Percentiles rank a stretch among this genome's conserved stretches.
These are phyloP conservation scores for Geococcyx californianus DNA, from an alignment of 2,113 vertebrate genomes.

Conservation along the genomic window DNA sequence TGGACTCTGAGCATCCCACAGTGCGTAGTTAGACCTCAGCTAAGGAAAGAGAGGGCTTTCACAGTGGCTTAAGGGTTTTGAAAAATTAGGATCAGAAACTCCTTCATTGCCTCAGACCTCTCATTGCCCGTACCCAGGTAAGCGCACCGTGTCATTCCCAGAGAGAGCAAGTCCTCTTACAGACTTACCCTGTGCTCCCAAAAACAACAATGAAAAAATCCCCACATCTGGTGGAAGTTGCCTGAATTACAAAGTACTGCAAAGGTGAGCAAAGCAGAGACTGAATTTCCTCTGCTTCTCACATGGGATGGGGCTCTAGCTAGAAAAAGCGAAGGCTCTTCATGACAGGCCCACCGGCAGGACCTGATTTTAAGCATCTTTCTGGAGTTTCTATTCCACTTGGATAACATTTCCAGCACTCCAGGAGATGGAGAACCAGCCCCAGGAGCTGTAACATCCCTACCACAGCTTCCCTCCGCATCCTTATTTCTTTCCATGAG, in stretches of 20 bases:
- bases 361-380: background rate
- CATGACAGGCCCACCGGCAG: background rate
- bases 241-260: background rate
- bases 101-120: background rate
- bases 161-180: background rate
- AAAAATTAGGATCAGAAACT: background rate
- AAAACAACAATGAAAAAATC: background rate
- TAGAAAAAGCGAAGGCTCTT: background rate
- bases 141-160: accelerated
- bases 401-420: background rate
- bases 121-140: background rate
- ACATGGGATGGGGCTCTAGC: accelerated
- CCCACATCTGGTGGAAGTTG: background rate
- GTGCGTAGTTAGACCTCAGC: background rate
- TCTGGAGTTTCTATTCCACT: background rate
- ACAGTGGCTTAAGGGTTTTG: background rate
- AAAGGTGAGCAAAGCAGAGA: background rate
- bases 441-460: background rate
- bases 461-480: background rate
- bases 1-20: background rate
- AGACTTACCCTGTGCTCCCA: background rate
- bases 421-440: accelerated
- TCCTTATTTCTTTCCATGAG: background rate
- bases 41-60: background rate
- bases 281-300: background rate